Conservation (phyloP, 2,797 vertebrate species). For the Aratinga solstitialis region DNA sequence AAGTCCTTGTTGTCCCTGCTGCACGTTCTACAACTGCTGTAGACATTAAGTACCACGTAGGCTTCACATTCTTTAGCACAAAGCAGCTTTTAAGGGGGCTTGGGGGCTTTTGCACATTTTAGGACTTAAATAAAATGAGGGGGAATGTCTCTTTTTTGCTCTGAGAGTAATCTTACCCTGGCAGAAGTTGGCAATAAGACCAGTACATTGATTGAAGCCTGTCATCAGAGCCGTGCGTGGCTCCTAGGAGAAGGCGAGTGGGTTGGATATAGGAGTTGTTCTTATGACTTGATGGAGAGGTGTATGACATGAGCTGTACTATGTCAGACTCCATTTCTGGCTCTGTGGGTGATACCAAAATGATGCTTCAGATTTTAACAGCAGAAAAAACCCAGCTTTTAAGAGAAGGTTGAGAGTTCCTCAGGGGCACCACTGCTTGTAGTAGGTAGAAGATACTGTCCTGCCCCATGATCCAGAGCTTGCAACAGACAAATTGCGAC, state of each 20-base stretch:
- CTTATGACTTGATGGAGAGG: background rate
- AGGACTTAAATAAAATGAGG: background rate
- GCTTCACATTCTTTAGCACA: background rate
- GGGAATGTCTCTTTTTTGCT: background rate
- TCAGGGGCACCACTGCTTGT: background rate
- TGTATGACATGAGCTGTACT: background rate
- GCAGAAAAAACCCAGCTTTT: background rate
- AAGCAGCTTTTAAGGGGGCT: background rate
- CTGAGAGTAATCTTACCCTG: background rate
- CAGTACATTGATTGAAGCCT: background rate
- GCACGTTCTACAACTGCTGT: background rate
- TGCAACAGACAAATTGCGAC: background rate
- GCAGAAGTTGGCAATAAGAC: background rate
- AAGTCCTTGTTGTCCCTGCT: background rate
- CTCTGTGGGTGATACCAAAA: background rate
- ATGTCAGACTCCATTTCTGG: background rate
- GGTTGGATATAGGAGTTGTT: background rate
- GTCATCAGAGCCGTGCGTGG: background rate
- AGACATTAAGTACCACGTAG: accelerated
- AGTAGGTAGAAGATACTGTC: background rate
- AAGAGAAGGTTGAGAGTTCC: background rate
- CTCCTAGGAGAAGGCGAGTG: background rate
- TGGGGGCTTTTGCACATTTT: background rate
- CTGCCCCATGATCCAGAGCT: background rate
- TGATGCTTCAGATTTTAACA: background rate